phyloP scores from a whole-genome alignment of 1,140 invertebrate genomes.

The Brachystomella parvula region DNA sequence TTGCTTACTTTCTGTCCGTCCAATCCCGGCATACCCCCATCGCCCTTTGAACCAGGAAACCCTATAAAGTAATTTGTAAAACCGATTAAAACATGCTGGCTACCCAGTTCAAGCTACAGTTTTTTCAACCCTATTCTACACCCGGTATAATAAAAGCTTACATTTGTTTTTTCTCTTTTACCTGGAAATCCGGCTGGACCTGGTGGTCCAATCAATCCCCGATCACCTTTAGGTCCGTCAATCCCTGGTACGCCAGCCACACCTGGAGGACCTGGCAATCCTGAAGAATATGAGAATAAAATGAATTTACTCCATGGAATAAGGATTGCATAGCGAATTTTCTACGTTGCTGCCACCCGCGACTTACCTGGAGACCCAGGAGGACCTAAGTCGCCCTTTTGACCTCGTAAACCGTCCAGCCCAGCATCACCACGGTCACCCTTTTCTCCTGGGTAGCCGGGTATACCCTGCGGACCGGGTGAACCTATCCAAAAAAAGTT shows the following conservation, averaged over 20 bases:
- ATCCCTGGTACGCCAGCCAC: slow-evolving; percentile 43
- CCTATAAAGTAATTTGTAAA: too few relatives aligned
- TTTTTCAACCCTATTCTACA: too few relatives aligned
- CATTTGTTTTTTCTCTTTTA: too few relatives aligned
- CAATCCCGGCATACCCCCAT: slow-evolving; percentile 49
- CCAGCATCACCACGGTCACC: slow-evolving; percentile 17
- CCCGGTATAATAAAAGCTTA: too few relatives aligned
- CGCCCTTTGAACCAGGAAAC: too few relatives aligned
- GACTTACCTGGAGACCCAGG: slow-evolving; percentile 48
- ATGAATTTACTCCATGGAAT: too few relatives aligned
- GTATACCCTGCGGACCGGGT: slow-evolving; percentile 13
- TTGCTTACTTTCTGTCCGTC: slow-evolving; percentile 39
- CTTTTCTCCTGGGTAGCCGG: slow-evolving; percentile 11
- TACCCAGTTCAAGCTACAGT: too few relatives aligned
- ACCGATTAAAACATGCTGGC: too few relatives aligned
- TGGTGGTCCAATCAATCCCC: slow-evolving; percentile 46
- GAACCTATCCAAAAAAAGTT: slow-evolving; percentile 40
- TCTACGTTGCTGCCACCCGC: slow-evolving; percentile 56
- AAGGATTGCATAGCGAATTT: too few relatives aligned
- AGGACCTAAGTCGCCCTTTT: slow-evolving; percentile 52
- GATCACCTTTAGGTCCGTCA: slow-evolving; percentile 44
- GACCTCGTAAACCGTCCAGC: background rate
- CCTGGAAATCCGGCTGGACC: slow-evolving; percentile 48
- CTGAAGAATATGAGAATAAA: too few relatives aligned
- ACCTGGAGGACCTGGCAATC: too few relatives aligned